phyloP scores from a whole-genome alignment of 2,797 vertebrate species.

The Erethizon dorsatum region DNA sequence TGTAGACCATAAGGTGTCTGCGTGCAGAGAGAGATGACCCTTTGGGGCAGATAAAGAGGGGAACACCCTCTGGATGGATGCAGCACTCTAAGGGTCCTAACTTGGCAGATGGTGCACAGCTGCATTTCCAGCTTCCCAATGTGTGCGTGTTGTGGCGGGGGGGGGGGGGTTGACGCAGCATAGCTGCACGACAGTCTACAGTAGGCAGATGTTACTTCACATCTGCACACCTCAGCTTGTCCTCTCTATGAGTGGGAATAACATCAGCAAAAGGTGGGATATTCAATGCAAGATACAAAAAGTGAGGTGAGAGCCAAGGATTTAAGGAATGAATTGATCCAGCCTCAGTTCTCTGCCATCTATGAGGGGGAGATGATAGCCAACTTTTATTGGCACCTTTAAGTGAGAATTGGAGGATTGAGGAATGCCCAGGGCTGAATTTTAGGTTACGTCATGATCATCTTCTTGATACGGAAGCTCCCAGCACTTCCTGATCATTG shows the following conservation, averaged over 20 bases:
- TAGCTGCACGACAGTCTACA: not conserved
- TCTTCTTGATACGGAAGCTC: not conserved
- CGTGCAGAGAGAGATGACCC: not conserved
- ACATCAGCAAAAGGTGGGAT: not conserved
- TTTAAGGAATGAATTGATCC: not conserved
- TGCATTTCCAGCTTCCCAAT: not conserved
- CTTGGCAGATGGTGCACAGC: rapidly evolving
- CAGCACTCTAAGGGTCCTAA: not conserved
- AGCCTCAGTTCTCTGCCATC: not conserved
- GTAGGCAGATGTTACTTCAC: not conserved
- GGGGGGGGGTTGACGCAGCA: not conserved
- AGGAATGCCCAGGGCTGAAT: not conserved
- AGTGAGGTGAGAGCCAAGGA: not conserved
- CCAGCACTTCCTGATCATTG: not conserved
- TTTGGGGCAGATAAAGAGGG: not conserved
- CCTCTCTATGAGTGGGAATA: not conserved
- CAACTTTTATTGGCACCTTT: not conserved
- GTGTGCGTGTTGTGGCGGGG: not conserved
- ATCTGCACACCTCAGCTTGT: not conserved
- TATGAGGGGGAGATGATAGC: not conserved
- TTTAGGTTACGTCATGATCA: not conserved
- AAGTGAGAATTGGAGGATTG: not conserved
- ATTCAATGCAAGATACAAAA: not conserved
- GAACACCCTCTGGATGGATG: not conserved
- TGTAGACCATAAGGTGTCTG: not conserved